Evolutionary conservation across 2,797 vertebrate genomes (phyloP).

Genomic region (Morus bassanus): DNA sequence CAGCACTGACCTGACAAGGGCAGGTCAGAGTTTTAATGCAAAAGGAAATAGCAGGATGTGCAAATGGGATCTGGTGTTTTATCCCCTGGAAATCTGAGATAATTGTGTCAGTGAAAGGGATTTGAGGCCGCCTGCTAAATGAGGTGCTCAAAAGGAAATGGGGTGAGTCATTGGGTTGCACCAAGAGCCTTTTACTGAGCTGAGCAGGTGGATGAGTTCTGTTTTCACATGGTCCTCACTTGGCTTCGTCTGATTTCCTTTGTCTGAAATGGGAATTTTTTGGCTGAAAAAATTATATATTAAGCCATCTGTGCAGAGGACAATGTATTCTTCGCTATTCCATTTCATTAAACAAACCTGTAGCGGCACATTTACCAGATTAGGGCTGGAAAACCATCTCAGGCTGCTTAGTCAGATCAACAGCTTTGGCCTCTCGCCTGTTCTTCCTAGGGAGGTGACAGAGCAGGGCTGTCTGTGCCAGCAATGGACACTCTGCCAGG

Average conservation of each 20-base stretch:
- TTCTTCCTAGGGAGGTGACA: neutral
- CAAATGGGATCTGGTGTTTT: neutral
- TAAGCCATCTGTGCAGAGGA: neutral
- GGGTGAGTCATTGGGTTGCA: neutral
- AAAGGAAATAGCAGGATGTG: neutral
- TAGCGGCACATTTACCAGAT: neutral
- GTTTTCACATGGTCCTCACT: neutral
- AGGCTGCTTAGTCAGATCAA: neutral
- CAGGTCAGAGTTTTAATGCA: neutral
- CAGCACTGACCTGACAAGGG: neutral
- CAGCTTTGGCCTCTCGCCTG: neutral
- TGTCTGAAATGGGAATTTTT: neutral
- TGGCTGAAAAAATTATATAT: neutral
- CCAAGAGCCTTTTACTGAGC: neutral
- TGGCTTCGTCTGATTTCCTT: neutral
- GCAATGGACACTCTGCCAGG: neutral
- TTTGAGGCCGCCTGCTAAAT: neutral
- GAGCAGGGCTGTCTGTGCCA: neutral
- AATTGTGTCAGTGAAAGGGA: neutral
- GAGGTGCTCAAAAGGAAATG: neutral
- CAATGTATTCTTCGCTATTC: neutral
- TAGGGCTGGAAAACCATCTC: neutral
- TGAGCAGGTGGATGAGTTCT: neutral
- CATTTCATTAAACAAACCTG: neutral
- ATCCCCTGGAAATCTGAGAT: neutral